phyloP scores from a whole-genome alignment of 2,113 vertebrate species.

The Pygoscelis antarcticus region DNA sequence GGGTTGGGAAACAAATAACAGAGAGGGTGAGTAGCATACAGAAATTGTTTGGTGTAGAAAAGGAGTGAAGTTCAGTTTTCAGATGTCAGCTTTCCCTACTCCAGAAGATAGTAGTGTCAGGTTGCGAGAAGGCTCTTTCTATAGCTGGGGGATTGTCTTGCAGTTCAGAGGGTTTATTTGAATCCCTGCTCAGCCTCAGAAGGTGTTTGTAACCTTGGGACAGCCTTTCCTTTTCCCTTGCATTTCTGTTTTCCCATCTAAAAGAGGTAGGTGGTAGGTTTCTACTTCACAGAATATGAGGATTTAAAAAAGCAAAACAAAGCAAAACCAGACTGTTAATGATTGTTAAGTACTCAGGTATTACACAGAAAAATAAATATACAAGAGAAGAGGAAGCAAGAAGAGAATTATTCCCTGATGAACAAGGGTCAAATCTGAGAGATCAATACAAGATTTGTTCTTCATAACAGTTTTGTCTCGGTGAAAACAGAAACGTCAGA shows the following conservation, averaged over 20 bases:
- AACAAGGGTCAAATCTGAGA: background rate
- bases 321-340: background rate
- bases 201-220: background rate
- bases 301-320: background rate
- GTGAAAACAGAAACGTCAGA: background rate
- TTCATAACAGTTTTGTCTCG: background rate
- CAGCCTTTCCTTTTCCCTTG: background rate
- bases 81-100: background rate
- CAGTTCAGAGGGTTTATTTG: background rate
- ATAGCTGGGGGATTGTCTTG: background rate
- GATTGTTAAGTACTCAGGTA: background rate
- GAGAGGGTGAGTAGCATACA: background rate
- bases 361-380: background rate
- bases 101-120: background rate
- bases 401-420: background rate
- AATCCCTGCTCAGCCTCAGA: background rate
- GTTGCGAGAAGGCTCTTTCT: background rate
- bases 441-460: conserved; percentile 10
- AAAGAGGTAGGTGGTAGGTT: background rate
- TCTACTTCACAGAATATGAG: background rate
- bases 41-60: background rate
- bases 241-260: background rate
- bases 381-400: background rate
- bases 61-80: background rate
- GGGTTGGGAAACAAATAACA: background rate